These are phyloP conservation scores for Channa argus DNA, from an alignment of 2,113 vertebrate species.

Conservation along the genomic window DNA sequence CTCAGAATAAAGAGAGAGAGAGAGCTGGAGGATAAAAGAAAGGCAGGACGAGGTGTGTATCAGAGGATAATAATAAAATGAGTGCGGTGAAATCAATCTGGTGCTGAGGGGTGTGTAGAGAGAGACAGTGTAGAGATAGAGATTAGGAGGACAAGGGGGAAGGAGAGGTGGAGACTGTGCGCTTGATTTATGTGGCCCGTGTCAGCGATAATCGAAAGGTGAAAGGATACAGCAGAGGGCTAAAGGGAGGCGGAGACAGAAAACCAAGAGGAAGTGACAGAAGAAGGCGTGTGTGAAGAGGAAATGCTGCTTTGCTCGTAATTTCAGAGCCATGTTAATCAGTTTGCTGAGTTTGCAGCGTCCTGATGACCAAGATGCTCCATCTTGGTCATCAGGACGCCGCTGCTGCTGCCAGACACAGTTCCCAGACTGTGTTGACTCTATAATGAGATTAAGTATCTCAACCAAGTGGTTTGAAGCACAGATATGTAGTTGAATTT, in stretches of 20 bases:
- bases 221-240: slow-evolving; percentile 50
- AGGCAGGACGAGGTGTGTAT: slow-evolving; percentile 29
- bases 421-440: slow-evolving; percentile 5
- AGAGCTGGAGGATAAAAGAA: slow-evolving; percentile 16
- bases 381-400: background rate
- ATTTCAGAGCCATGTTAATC: slow-evolving; percentile 1
- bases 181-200: slow-evolving; percentile 66
- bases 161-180: slow-evolving; percentile 20
- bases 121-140: slow-evolving; percentile 35
- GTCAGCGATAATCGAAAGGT: slow-evolving; percentile 69
- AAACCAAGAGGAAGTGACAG: background rate
- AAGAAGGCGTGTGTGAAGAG: slow-evolving; percentile 15
- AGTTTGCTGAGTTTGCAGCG: background rate
- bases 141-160: slow-evolving; percentile 12
- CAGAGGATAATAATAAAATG: slow-evolving; percentile 52
- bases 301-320: slow-evolving; percentile 1
- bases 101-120: slow-evolving; percentile 5
- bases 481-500: slow-evolving; percentile 10
- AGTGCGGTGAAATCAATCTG: slow-evolving; percentile 50
- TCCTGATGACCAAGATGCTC: no score
- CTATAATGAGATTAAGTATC: slow-evolving; percentile 26
- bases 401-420: no score
- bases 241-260: background rate
- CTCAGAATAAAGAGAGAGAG: background rate
- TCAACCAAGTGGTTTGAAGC: slow-evolving; percentile 3